Base-by-base conservation (phyloP, 2,888 invertebrate species). In the Galerucella pusilla region DNA sequence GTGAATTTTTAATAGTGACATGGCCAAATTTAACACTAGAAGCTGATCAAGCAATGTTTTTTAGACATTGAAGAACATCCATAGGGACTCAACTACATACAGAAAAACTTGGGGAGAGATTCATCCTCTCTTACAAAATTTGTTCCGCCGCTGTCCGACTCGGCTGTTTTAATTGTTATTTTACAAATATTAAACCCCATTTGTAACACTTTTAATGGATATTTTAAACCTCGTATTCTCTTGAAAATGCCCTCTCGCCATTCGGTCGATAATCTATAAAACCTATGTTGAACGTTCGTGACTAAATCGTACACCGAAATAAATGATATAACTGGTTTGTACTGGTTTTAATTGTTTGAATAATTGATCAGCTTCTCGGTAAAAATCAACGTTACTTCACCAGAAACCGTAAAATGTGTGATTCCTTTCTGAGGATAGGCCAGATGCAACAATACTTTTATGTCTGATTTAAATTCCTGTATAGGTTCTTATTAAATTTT, bases 261-360 rank as follows among this genome's bases (percentile, higher is more conserved):
- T 69, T 69, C 46, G 69, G 60, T 69, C 69, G 69, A 69, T 69
- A 69, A 69, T 60, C 69, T 69, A 69, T 69, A 69, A 69, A 69
- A 69, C 7, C 60, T 45, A 46, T 60, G 46, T n/a, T 46, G 64
- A 64, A 64, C 16, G 59, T 69, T 69, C 69, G 69, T 69, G 69
- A 69, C 69, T 46, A 35, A 35, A 35, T 46, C 11, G 45, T 60
- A 25, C 60, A 69, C 46, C 60, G 61, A 69, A 60, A 60, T 60
- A 46, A 69, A 69, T n/a, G 14, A 25, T 14, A 49, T 28, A 69
- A 69, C 69, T 54, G 69, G 69, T 69, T 60, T 60, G 60, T 69
- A 69, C 69, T 25, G 54, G 69, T 60, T 69, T 61, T 69, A 69
- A 69, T 69, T 69, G 60, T 69, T 69, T 69, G 69, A 45, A 69